Conservation (phyloP, 2,113 vertebrate species). For the Neopipo cinnamomea region DNA sequence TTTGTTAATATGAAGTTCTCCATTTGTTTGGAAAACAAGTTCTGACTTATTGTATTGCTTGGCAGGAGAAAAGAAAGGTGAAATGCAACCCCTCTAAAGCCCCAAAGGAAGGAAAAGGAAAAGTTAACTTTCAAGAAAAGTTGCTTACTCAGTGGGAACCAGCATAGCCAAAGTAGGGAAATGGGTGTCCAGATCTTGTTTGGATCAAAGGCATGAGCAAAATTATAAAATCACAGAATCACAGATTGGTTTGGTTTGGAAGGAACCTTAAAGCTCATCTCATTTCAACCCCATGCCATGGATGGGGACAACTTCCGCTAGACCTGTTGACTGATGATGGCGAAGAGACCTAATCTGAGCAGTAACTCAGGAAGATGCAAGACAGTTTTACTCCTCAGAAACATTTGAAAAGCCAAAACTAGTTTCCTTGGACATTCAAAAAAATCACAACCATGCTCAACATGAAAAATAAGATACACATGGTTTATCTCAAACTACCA, state of each 20-base stretch:
- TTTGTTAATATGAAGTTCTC: slow-evolving; percentile 56
- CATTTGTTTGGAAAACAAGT: slow-evolving; percentile 74
- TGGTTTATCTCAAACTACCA: neutral
- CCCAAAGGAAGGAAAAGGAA: neutral
- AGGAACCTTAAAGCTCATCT: neutral
- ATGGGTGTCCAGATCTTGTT: neutral
- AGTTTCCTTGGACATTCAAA: neutral
- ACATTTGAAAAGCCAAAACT: neutral
- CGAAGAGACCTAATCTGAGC: neutral
- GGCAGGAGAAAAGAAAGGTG: slow-evolving; percentile 25
- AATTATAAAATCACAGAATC: neutral
- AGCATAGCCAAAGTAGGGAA: neutral
- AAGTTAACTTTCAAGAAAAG: neutral
- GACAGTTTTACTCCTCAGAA: neutral
- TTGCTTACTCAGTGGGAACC: neutral
- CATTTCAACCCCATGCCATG: neutral
- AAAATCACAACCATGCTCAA: neutral
- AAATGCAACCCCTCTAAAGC: neutral
- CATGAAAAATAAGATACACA: neutral
- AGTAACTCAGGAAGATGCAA: neutral
- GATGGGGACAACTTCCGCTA: neutral
- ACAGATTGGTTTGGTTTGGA: neutral
- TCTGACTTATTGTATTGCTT: slow-evolving; percentile 58
- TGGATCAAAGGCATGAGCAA: neutral
- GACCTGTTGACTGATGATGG: neutral